Conservation (phyloP, 92 coral and sea anemone species). For the Zoanthus sociatus region DNA sequence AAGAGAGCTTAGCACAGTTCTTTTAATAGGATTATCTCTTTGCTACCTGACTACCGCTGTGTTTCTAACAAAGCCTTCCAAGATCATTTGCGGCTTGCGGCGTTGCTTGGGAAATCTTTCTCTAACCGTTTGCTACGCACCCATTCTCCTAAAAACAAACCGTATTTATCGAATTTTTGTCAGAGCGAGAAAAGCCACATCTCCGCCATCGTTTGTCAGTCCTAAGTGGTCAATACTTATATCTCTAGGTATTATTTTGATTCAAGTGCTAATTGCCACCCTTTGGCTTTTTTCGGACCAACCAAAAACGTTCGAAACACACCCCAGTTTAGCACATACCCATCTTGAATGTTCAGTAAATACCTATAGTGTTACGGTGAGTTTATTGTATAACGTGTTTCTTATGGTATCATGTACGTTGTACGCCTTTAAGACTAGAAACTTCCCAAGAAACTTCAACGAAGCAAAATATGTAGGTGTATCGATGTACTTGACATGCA, state of each 20-base stretch:
- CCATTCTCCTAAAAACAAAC: slow-evolving; percentile 52
- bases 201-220: slow-evolving; percentile 37
- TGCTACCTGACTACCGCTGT: slow-evolving; percentile 45
- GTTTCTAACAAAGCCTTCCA: slow-evolving; percentile 52
- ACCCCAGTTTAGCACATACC: slow-evolving; percentile 22
- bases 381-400: slow-evolving; percentile 50
- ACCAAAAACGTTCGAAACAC: slow-evolving; percentile 37
- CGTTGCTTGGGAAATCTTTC: slow-evolving; percentile 51
- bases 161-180: slow-evolving; percentile 59
- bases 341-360: slow-evolving; percentile 52
- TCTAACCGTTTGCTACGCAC: slow-evolving; percentile 49
- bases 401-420: slow-evolving; percentile 59
- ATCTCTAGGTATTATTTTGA: slow-evolving; percentile 51
- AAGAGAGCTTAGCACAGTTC: slow-evolving; percentile 43
- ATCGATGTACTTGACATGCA: slow-evolving; percentile 62
- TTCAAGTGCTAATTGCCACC: slow-evolving; percentile 49
- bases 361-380: slow-evolving; percentile 38
- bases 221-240: slow-evolving; percentile 55
- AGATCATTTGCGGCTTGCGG: slow-evolving; percentile 45
- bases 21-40: slow-evolving; percentile 47
- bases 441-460: slow-evolving; percentile 67
- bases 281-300: slow-evolving; percentile 51
- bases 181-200: slow-evolving; percentile 34
- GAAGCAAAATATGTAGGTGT: slow-evolving; percentile 64
- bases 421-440: slow-evolving; percentile 62